Percentiles rank a stretch among this genome's conserved stretches.
These are phyloP conservation scores for Ficedula albicollis DNA, from an alignment of 2,797 vertebrate species.

Conservation along the genomic window DNA sequence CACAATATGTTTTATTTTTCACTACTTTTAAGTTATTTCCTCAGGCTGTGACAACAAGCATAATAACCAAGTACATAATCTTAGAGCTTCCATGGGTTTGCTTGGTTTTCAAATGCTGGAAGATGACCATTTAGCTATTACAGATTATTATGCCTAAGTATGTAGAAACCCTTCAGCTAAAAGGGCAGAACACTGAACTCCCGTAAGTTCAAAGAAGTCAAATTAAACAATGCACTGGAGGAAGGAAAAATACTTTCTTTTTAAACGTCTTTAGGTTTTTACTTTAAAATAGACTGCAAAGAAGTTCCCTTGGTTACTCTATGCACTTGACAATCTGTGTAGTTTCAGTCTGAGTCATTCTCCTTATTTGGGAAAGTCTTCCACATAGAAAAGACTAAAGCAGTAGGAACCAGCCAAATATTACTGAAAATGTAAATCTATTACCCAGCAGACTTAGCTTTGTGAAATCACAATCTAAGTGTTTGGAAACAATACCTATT, in stretches of 20 bases:
- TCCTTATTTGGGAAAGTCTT: slow-evolving; percentile 58
- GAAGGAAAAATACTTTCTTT: not conserved
- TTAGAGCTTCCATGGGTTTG: not conserved
- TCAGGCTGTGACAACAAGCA: not conserved
- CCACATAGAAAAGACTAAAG: slow-evolving; percentile 16
- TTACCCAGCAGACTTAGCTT: not conserved
- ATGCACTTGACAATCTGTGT: slow-evolving; percentile 25
- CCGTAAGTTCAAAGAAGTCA: not conserved
- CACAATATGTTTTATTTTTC: not conserved
- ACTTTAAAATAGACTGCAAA: slow-evolving; percentile 19
- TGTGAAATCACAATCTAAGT: not conserved
- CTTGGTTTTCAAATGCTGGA: not conserved
- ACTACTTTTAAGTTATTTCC: not conserved
- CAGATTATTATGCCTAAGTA: not conserved
- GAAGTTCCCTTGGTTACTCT: slow-evolving; percentile 44
- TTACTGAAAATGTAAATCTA: slow-evolving; percentile 40
- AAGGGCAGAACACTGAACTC: not conserved
- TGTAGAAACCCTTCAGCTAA: not conserved
- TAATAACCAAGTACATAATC: not conserved
- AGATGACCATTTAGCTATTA: not conserved
- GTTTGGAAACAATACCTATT: not conserved
- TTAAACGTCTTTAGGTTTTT: not conserved
- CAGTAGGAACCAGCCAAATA: slow-evolving; percentile 44
- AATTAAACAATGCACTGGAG: not conserved
- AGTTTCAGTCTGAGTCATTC: slow-evolving; percentile 45